Evolutionary conservation across 1,140 invertebrate genomes (phyloP).

Genomic region (Trachymyrmex cornetzi): DNA sequence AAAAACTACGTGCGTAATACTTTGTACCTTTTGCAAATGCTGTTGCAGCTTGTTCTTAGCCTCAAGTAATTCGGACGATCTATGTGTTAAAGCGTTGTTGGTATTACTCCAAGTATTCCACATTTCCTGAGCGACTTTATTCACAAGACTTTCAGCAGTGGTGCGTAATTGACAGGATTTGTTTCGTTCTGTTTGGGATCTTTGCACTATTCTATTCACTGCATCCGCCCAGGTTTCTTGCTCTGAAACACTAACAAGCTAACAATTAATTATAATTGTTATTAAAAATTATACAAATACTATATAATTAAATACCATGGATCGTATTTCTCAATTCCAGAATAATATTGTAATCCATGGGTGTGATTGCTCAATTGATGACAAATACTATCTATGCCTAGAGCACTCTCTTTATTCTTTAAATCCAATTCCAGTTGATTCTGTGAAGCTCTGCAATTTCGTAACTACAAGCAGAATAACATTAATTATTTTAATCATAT

Average conservation of each 20-base stretch:
- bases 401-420: conserved; percentile 95
- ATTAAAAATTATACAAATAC: conserved; percentile 15
- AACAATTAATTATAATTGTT: conserved; percentile 11
- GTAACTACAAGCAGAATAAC: conserved; percentile 83
- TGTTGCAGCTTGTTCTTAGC: conserved; percentile 95
- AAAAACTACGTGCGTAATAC: not conserved
- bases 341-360: conserved; percentile 95
- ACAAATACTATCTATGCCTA: conserved; percentile 95
- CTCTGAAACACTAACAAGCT: conserved; percentile 88
- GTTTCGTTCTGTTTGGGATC: conserved; percentile 94
- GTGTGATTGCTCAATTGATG: conserved; percentile 95
- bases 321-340: conserved; percentile 96
- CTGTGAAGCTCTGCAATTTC: conserved; percentile 91
- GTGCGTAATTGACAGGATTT: conserved; percentile 92
- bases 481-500: conserved; percentile 36
- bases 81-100: conserved; percentile 92
- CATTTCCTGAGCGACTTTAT: conserved; percentile 93
- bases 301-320: conserved; percentile 88
- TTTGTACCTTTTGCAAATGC: conserved; percentile 88
- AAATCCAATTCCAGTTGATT: conserved; percentile 96
- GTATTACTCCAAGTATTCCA: conserved; percentile 97
- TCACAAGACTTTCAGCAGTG: conserved; percentile 93
- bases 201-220: conserved; percentile 93
- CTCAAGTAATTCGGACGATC: conserved; percentile 92
- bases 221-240: conserved; percentile 95